Evolutionary conservation across 2,113 vertebrate genomes (phyloP), one percentile per base, ranked within the genome.

Genomic region (Apteryx mantelli): DNA sequence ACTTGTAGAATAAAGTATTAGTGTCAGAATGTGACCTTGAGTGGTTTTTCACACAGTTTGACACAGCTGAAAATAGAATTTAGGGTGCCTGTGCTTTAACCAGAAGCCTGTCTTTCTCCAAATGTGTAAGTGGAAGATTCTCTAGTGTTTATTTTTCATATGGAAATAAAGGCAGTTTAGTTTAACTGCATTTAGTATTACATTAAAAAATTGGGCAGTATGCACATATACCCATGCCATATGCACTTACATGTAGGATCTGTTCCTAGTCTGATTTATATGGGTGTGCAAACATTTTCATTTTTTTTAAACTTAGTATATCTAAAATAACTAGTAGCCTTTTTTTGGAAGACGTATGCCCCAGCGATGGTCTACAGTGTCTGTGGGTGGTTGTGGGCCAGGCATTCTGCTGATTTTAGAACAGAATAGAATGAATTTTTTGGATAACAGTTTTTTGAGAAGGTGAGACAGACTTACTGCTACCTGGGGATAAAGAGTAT

Each of bases 371-470:
- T 97, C 78, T 91, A 71, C 89, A 96, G 88, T 64, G 38, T 42
- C 5, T 95, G 82, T 73, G 85, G 25, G 83, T 94, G 94, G 89
- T 96, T 94, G 89, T 97, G 97, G 91, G 46, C 64, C 81, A 5
- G 16, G 66, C 75, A 22, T 93, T 96, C 97, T 96, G 92, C 84
- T 96, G 81, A 56, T 76, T 94, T 89, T 78, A 93, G 96, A 97
- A 96, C 96, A 95, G 95, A 97, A 87, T 28, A 95, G 95, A 98
- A 96, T 97, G 95, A 98, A 63, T 73, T 83, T 82, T 96, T 97
- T 94, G 81, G 94, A 55, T 94, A 98, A 97, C 97, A 98, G 96
- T 95, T 96, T 97, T 97, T 93, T 94, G 84, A 40, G 92, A 93
- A 95, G 88, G 88, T 95, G 85, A 80, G 96, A 81, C 82, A 84